Evolutionary conservation across 2,797 vertebrate genomes (phyloP).

Genomic region (Bovichtus variegatus): DNA sequence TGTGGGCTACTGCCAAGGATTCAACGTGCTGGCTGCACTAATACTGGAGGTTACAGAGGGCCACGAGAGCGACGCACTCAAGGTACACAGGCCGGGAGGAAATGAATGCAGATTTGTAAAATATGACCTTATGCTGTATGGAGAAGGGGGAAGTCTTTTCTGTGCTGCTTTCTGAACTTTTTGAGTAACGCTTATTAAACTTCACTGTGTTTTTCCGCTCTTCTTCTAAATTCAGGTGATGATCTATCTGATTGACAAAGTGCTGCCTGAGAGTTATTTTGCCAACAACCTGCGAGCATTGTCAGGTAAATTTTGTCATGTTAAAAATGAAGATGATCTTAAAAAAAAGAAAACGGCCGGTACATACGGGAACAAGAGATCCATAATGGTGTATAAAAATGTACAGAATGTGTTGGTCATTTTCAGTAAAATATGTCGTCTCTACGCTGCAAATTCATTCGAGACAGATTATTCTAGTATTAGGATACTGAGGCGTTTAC

Average conservation of each 20-base stretch:
- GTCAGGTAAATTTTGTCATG: constrained; percentile 84
- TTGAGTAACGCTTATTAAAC: background rate
- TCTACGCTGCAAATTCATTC: too few relatives aligned
- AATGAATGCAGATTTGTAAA: background rate
- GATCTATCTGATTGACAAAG: constrained; percentile 99
- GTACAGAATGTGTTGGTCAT: background rate
- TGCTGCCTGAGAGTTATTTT: constrained; percentile 98
- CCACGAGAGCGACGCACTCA: constrained; percentile 95
- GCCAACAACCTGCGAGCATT: constrained; percentile 96
- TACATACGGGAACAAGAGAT: background rate
- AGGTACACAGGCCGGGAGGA: constrained; percentile 83
- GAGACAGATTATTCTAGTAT: background rate
- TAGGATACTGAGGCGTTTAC: background rate
- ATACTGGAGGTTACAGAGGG: constrained; percentile 98
- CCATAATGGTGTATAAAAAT: background rate
- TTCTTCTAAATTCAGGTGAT: constrained; percentile 89
- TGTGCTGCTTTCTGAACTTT: background rate
- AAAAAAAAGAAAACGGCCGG: background rate
- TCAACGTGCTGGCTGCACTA: constrained; percentile 97
- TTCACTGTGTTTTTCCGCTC: background rate
- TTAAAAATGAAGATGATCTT: background rate
- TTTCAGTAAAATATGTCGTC: background rate
- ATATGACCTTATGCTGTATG: background rate
- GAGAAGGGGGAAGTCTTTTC: background rate
- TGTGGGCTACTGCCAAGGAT: constrained; percentile 98